Base-by-base conservation (phyloP, 1,140 invertebrate species). In the Solen grandis region DNA sequence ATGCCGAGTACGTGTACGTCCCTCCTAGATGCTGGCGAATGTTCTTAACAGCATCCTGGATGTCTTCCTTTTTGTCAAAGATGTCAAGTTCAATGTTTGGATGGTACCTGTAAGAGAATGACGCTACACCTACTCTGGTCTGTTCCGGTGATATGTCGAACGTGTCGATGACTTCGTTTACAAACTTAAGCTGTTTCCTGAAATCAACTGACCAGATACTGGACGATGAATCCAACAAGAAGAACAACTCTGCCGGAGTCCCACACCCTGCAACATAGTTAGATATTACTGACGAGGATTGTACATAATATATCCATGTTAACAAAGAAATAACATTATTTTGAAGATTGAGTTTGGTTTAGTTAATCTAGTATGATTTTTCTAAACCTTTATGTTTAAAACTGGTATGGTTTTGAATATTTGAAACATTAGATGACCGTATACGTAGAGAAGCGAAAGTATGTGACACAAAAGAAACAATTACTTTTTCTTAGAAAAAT, bases 151-250 rank as follows among this genome's bases (percentile, higher is more conserved):
- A 69, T 22, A 87, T 72, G 16, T 78, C 75, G 65, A 87, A 87
- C 4, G 13, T 41, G 22, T 84, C 57, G 2, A 85, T 72, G 14
- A 87, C 60, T 38, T 79, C 65, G 5, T 50, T 68, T 5, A 88
- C 74, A 52, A 88, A 86, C 0, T 82, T 38, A 3, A 83, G 19
- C 60, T 87, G 84, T 52, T 78, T 79, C 52, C 33, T 33, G 77
- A 87, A 88, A 75, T 88, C 68, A 5, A 63, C 41, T 16, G 46
- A 36, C 76, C 82, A 85, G 25, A 88, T 88, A 68, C 84, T 86
- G 22, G 85, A 85, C 4, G 87, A 88, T 5, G 62, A 68, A 77
- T 88, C 87, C n/a, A 88, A 31, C 31, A 87, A 25, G 70, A 88
- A 87, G 22, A 87, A 76, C 4, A 88, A 33, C 59, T 88, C 86